Conservation (phyloP, 2,888 invertebrate genomes). For the Fissipunctia ypsillon region DNA sequence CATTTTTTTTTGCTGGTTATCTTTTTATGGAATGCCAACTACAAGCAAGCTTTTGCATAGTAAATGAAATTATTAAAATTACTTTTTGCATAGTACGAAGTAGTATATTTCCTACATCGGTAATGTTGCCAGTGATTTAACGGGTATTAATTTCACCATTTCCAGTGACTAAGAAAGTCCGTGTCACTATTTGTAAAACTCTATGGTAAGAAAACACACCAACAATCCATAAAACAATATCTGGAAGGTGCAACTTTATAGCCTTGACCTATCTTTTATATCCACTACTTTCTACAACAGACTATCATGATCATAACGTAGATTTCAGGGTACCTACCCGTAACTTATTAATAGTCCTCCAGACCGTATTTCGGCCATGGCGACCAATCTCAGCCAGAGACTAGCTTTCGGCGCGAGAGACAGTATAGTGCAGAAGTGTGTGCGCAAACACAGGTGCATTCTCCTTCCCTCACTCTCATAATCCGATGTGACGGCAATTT, state of each 20-base stretch:
- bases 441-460: neutral
- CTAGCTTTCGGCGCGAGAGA: neutral
- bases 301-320: constrained; percentile 5
- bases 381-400: neutral
- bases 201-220: neutral
- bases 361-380: neutral
- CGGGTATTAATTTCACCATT: neutral
- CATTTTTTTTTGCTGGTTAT: neutral
- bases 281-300: neutral
- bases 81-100: too few relatives aligned
- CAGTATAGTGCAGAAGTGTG: neutral
- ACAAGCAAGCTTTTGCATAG: neutral
- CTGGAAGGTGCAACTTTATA: neutral
- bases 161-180: neutral
- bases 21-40: too few relatives aligned
- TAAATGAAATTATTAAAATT: neutral
- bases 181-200: too few relatives aligned
- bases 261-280: neutral
- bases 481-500: neutral
- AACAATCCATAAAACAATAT: neutral
- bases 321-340: neutral
- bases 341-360: constrained; percentile 9
- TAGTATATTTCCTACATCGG: neutral
- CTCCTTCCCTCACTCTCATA: neutral
- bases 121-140: neutral